A percentile compares a stretch with the other conserved stretches of the same genome.
Conservation (phyloP, 1,140 invertebrate species). For the Drosophila busckii region DNA sequence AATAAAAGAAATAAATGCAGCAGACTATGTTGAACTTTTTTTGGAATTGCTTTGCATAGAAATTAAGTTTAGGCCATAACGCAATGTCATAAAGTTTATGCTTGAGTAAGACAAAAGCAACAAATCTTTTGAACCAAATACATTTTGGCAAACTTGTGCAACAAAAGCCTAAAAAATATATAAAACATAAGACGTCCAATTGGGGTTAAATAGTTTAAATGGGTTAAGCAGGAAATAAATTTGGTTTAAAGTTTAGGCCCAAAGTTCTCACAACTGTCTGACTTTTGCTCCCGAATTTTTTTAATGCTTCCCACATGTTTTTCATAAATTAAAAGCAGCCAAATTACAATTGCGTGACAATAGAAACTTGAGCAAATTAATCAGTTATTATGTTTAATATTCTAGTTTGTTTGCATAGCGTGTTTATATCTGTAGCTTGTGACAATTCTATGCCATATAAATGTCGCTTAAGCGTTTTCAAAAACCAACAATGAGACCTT, state of each 20-base stretch:
- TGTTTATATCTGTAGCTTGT: too few relatives aligned
- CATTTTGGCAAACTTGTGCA: slow-evolving; percentile 39
- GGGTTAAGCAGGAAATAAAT: slow-evolving; percentile 33
- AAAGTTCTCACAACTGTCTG: slow-evolving; percentile 2
- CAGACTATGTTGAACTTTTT: slow-evolving; percentile 31
- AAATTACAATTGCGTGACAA: too few relatives aligned
- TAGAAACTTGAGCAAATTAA: too few relatives aligned
- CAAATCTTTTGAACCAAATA: slow-evolving; percentile 39
- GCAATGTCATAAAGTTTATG: slow-evolving; percentile 63
- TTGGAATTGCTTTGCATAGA: slow-evolving; percentile 43
- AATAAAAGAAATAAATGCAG: slow-evolving; percentile 16
- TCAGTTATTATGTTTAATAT: too few relatives aligned
- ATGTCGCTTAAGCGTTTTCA: too few relatives aligned
- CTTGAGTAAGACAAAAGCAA: slow-evolving; percentile 59
- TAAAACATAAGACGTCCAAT: slow-evolving; percentile 24
- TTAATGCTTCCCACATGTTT: not conserved
- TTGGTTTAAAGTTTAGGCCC: slow-evolving; percentile 3
- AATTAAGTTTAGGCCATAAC: slow-evolving; percentile 43
- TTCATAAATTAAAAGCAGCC: not conserved
- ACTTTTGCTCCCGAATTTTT: slow-evolving; percentile 3
- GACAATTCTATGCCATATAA: too few relatives aligned
- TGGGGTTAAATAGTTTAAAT: slow-evolving; percentile 57
- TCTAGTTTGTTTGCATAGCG: too few relatives aligned
- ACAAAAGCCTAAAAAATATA: slow-evolving; percentile 14
- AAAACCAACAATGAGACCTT: slow-evolving; percentile 25